Evolutionary conservation across 2,888 invertebrate genomes (phyloP).

Genomic region (Leptinotarsa rubiginosa): DNA sequence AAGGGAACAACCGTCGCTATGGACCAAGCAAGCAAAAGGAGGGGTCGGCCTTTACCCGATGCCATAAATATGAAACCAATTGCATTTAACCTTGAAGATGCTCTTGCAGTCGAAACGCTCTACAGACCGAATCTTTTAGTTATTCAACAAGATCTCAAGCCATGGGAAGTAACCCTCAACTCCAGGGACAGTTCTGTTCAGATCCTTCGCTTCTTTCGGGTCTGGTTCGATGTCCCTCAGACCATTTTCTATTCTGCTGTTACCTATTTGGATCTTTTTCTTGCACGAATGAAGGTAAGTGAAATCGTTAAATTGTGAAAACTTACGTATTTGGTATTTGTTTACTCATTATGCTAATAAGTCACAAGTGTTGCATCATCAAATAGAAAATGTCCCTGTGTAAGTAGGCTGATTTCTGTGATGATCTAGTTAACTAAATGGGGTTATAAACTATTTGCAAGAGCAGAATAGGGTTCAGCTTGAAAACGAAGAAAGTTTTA

Average conservation of each 20-base stretch:
- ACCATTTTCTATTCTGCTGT: slow-evolving; percentile 83
- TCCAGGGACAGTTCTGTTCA: slow-evolving; percentile 85
- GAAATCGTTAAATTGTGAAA: slow-evolving; percentile 5
- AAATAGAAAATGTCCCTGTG: slow-evolving; percentile 2
- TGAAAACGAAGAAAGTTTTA: no score
- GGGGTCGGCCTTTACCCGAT: slow-evolving; percentile 64
- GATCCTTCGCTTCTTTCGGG: slow-evolving; percentile 83
- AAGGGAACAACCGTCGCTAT: slow-evolving; percentile 51
- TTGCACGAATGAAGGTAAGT: slow-evolving; percentile 84
- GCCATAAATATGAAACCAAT: slow-evolving; percentile 59
- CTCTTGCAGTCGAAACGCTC: slow-evolving; percentile 57
- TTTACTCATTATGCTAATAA: slow-evolving; percentile 13
- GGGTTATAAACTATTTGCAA: background rate
- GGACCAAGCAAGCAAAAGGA: slow-evolving; percentile 61
- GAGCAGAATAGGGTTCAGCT: no score
- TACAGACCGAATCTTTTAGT: slow-evolving; percentile 56
- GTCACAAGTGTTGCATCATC: slow-evolving; percentile 16
- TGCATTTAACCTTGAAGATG: slow-evolving; percentile 59
- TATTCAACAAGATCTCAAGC: slow-evolving; percentile 52
- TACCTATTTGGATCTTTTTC: slow-evolving; percentile 78
- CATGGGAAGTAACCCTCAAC: slow-evolving; percentile 79
- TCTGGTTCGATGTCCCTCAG: slow-evolving; percentile 86
- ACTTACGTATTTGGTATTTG: background rate
- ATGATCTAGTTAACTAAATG: background rate
- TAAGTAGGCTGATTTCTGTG: slow-evolving; percentile 7